Conservation (phyloP, 1,140 invertebrate genomes). For the Pseudomyrmex sp. region DNA sequence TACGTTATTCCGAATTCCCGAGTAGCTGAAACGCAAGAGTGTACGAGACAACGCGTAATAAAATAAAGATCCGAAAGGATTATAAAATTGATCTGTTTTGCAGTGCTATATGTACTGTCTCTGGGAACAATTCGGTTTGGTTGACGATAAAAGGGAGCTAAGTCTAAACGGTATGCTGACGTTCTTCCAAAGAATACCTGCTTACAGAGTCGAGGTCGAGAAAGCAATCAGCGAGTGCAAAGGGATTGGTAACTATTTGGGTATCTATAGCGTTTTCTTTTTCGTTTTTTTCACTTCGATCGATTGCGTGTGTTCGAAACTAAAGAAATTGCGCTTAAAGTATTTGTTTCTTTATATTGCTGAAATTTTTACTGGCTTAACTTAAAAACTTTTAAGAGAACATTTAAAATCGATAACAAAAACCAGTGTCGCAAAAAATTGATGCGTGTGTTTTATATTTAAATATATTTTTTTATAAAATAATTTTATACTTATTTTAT, state of each 20-base stretch:
- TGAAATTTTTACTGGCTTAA: neutral
- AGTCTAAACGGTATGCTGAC: constrained; percentile 81
- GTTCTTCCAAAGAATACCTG: constrained; percentile 81
- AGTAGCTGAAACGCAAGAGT: neutral
- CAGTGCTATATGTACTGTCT: constrained; percentile 83
- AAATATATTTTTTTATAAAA: too few relatives aligned
- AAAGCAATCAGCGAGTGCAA: constrained; percentile 79
- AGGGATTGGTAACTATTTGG: constrained; percentile 78
- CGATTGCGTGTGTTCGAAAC: constrained; percentile 62
- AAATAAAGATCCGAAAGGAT: neutral
- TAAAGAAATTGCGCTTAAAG: neutral
- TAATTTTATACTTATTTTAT: too few relatives aligned
- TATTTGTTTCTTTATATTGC: constrained; percentile 26
- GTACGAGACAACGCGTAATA: neutral
- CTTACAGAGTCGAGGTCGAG: constrained; percentile 77
- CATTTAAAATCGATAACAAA: too few relatives aligned
- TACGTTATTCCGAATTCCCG: too few relatives aligned
- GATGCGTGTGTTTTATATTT: too few relatives aligned
- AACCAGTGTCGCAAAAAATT: too few relatives aligned
- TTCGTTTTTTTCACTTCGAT: constrained; percentile 46
- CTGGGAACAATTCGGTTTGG: constrained; percentile 81
- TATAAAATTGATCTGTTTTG: constrained; percentile 14
- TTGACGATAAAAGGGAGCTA: constrained; percentile 78
- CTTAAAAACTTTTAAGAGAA: too few relatives aligned
- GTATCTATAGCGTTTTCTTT: constrained; percentile 72